phyloP scores from a whole-genome alignment of 1,140 invertebrate genomes.

The Drosophila guanche region DNA sequence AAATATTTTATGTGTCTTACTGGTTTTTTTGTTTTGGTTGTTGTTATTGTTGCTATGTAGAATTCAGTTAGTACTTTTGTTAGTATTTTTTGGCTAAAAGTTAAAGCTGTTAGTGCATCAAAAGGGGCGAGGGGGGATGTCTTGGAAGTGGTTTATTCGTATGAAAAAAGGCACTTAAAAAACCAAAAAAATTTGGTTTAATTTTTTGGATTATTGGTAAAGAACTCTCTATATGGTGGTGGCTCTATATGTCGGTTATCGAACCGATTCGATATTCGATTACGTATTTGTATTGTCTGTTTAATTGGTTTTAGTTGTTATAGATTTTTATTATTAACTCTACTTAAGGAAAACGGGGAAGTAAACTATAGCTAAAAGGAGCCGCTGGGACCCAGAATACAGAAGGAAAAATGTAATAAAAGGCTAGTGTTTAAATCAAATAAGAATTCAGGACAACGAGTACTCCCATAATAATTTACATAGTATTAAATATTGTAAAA shows the following conservation, averaged over 20 bases:
- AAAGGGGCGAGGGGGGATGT: not conserved
- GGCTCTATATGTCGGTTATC: conserved; percentile 20
- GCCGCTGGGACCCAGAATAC: conserved; percentile 22
- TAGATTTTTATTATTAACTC: conserved; percentile 49
- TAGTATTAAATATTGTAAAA: too few relatives aligned
- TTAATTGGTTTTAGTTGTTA: conserved; percentile 65
- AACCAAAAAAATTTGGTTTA: conserved; percentile 41
- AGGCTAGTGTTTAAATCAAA: conserved; percentile 6
- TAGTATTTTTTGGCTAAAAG: conserved; percentile 19
- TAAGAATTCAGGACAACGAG: too few relatives aligned
- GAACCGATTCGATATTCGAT: conserved; percentile 22
- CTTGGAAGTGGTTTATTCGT: conserved; percentile 20
- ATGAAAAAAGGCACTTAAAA: conserved; percentile 72
- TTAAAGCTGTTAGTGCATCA: conserved; percentile 40
- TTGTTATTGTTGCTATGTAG: conserved; percentile 69
- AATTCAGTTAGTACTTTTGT: conserved; percentile 55
- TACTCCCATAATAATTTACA: too few relatives aligned
- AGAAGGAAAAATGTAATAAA: conserved; percentile 11
- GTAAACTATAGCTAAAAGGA: conserved; percentile 59
- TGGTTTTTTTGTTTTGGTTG: conserved; percentile 38
- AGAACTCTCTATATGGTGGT: conserved; percentile 30
- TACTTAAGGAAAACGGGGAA: conserved; percentile 57
- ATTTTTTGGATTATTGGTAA: conserved; percentile 31
- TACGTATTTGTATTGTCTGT: conserved; percentile 65
- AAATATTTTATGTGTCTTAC: conserved; percentile 17